Evolutionary conservation across 2,797 vertebrate genomes (phyloP).

Genomic region (Sebastes minor): DNA sequence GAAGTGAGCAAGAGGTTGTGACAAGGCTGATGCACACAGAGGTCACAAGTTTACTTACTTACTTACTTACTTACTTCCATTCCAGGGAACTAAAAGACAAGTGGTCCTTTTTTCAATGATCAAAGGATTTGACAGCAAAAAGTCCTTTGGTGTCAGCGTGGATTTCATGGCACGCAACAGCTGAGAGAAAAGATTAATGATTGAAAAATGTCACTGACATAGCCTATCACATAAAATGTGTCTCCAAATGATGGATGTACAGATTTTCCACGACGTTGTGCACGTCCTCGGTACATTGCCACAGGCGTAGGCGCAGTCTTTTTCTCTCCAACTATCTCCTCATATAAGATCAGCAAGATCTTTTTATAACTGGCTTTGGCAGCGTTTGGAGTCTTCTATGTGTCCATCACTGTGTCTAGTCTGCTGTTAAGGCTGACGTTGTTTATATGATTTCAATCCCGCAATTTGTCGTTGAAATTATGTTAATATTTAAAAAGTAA

Average conservation of each 20-base stretch:
- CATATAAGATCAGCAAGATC: slow-evolving; percentile 15
- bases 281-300: slow-evolving; percentile 25
- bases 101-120: slow-evolving; percentile 7
- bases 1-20: slow-evolving; percentile 33
- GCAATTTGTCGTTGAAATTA: not conserved
- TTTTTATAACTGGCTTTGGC: slow-evolving; percentile 36
- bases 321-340: slow-evolving; percentile 32
- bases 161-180: not conserved
- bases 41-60: not conserved
- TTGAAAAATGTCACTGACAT: not conserved
- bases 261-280: slow-evolving; percentile 27
- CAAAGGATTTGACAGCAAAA: not conserved
- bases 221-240: not conserved
- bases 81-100: not conserved
- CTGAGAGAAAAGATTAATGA: not conserved
- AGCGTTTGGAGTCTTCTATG: not conserved
- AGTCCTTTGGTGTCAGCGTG: not conserved
- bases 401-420: slow-evolving; percentile 26
- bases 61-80: not conserved
- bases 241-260: slow-evolving; percentile 16
- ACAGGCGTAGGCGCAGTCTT: slow-evolving; percentile 29
- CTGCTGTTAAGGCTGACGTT: slow-evolving; percentile 4
- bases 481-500: not conserved
- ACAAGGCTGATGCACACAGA: slow-evolving; percentile 24
- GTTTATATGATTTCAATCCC: not conserved